A percentile compares a stretch with the other conserved stretches of the same genome.
These are phyloP conservation scores for Lingula anatina DNA, from an alignment of 2,888 invertebrate genomes.

Conservation along the genomic window DNA sequence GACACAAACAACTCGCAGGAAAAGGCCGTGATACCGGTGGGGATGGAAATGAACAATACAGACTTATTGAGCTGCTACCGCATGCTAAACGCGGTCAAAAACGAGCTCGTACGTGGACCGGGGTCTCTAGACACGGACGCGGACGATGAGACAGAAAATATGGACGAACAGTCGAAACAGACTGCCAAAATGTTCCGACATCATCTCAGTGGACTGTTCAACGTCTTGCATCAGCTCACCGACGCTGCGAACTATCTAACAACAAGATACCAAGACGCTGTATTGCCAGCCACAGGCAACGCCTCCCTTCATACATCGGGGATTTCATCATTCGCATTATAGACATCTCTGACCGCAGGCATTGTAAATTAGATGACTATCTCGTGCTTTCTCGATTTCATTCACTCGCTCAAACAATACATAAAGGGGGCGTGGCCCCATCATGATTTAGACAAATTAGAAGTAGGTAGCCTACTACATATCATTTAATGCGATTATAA, in stretches of 20 bases:
- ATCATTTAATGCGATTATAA: too few species aligned
- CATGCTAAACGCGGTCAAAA: conserved; percentile 81
- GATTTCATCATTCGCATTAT: too few species aligned
- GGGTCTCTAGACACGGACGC: conserved; percentile 5
- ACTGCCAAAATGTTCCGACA: conserved; percentile 74
- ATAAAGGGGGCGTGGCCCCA: too few species aligned
- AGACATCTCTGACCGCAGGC: too few species aligned
- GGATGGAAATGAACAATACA: conserved; percentile 20
- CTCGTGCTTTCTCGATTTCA: too few species aligned
- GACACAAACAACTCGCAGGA: background rate
- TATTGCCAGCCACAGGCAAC: conserved; percentile 60
- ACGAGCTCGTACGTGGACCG: conserved; percentile 75
- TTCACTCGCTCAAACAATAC: too few species aligned
- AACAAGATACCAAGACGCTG: conserved; percentile 82
- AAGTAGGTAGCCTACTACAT: too few species aligned
- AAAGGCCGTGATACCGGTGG: background rate
- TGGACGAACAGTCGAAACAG: too few species aligned
- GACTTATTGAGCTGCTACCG: conserved; percentile 63
- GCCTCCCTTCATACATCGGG: too few species aligned
- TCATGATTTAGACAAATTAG: too few species aligned
- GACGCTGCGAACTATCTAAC: conserved; percentile 83
- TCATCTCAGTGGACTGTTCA: conserved; percentile 77
- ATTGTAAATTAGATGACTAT: too few species aligned
- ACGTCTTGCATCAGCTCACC: conserved; percentile 79
- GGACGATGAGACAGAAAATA: too few species aligned